phyloP scores from a whole-genome alignment of 2,113 vertebrate species.

The Recurvirostra avosetta region DNA sequence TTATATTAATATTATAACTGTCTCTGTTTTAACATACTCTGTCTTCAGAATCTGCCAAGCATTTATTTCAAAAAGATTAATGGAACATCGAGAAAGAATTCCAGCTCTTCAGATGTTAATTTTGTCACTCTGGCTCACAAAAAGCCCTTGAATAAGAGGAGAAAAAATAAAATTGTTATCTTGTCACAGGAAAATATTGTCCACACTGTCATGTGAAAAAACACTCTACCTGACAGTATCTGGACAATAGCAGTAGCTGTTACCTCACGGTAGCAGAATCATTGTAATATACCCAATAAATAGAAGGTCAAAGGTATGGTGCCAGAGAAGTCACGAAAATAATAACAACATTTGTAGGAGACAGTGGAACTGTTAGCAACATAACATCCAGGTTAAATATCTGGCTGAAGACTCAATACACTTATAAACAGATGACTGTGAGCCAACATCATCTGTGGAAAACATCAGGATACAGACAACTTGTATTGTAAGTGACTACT shows the following conservation, averaged over 20 bases:
- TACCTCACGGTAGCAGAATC: not conserved
- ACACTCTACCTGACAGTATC: not conserved
- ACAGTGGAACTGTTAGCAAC: not conserved
- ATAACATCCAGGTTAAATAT: not conserved
- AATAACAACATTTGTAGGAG: not conserved
- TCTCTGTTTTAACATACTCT: not conserved
- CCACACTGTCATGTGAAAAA: not conserved
- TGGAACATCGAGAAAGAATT: not conserved
- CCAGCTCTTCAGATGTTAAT: not conserved
- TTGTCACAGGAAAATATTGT: not conserved
- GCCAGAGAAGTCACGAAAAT: not conserved
- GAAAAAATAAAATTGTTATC: not conserved
- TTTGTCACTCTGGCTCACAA: not conserved
- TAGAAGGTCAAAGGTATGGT: not conserved
- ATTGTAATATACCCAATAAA: not conserved
- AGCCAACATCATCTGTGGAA: not conserved
- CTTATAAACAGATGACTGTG: not conserved
- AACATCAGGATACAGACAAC: not conserved
- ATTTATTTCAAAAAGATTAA: not conserved
- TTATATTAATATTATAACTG: not conserved
- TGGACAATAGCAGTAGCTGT: not conserved
- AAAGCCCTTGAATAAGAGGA: not conserved
- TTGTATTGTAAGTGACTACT: not conserved
- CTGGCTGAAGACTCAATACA: not conserved
- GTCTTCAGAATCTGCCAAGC: not conserved